Evolutionary conservation across 2,888 invertebrate genomes (phyloP), one percentile per base, ranked within the genome.

Genomic region (Actias luna): DNA sequence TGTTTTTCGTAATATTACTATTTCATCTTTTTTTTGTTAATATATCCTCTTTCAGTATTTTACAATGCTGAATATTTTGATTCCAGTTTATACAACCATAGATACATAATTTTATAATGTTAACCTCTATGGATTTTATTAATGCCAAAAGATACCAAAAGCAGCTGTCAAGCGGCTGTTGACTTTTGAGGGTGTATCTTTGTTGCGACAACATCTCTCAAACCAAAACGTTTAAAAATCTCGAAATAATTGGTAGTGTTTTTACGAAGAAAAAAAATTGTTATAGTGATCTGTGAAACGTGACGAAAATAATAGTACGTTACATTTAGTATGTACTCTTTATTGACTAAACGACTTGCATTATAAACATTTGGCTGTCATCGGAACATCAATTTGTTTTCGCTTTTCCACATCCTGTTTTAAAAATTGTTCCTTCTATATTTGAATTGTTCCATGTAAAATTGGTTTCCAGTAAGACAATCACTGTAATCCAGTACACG

Each of bases 111-210:
- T 18, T n/a, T n/a, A 42, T 16, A 42, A n/a, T 18, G 5, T 42
- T 42, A 7, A 42, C 8, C 42, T 50, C 12, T 50, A 50, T 50
- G 46, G 25, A 50, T 50, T 50, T 25, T 29, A 57, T 46, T 67
- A 69, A 68, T 73, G 67, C 67, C 71, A 74, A 69, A 65, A 69
- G 33, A 68, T 69, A 74, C 58, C 78, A 50, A 50, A 50, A 50
- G 25, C 46, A 50, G 14, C 46, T 85, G 89, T 89, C 89, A 90
- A 89, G 82, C 88, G 90, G 89, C 88, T 90, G 88, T 89, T 89
- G 90, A 89, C 90, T 88, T 77, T 75, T 75, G 71, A 57, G 76
- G 75, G 74, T 79, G 79, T 77, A 65, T 71, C 75, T 73, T 64
- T 66, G 71, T 72, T 71, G 71, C 4, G 52, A 29, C n/a, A 10